Evolutionary conservation across 2,113 vertebrate genomes (phyloP), one percentile per base, ranked within the genome.

Genomic region (Bos indicus): DNA sequence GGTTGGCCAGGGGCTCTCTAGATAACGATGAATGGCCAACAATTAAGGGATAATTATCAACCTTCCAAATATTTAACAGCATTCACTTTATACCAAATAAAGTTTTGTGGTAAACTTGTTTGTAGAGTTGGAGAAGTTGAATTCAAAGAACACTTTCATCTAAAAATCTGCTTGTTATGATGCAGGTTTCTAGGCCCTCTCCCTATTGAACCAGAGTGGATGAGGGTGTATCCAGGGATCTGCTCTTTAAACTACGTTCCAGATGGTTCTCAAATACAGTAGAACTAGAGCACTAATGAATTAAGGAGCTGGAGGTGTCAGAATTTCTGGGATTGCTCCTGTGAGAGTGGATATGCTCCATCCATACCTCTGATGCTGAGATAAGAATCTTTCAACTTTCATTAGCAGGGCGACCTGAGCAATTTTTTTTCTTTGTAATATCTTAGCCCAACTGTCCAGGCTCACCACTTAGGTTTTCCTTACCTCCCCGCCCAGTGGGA

Each of bases 101-200:
- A 94, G 54, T 30, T 33, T 80, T 92, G 60, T 56, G 85, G 4
- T 25, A 36, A 86, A 64, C 13, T 4, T 19, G 5, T 64, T 64
- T 67, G 60, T 5, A 43, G 25, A 71, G 23, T 88, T 87, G 21
- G 40, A 60, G 56, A 94, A 91, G n/a, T 28, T 87, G 48, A 46
- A 57, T 33, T 25, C 89, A 81, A 93, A 91, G 51, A 52, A 25
- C 5, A 4, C 21, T 10, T 82, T 88, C 33, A 64, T 7, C 13
- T 59, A 77, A 30, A 48, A 71, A 83, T 83, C n/a, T 21, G 26
- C 40, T 62, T 88, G 21, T 59, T 80, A 23, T 0, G 7, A 14
- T n/a, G 23, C 1, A 60, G 54, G 1, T 26, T 67, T 12, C 1
- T 1, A 59, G 25, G 23, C 7, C 5, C 26, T 0, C 5, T 83